These are phyloP conservation scores for Falco naumanni DNA, from an alignment of 2,797 vertebrate genomes.

Conservation along the genomic window DNA sequence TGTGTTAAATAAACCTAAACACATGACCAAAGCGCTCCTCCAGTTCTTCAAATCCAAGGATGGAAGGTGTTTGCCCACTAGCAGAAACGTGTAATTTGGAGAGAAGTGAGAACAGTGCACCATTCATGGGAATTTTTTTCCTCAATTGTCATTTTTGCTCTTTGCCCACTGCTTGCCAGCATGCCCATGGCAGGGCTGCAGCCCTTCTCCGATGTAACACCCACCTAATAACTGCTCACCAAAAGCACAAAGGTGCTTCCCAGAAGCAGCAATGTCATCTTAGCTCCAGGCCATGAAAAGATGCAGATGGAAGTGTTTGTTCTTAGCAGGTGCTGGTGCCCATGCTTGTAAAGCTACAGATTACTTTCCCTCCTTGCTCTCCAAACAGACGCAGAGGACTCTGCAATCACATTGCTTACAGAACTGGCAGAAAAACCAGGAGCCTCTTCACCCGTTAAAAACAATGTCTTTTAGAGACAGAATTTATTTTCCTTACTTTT, in stretches of 20 bases:
- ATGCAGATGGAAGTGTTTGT: not conserved
- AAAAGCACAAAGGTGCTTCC: not conserved
- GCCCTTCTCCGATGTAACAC: not conserved
- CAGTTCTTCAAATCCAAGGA: not conserved
- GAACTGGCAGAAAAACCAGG: not conserved
- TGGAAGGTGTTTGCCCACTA: not conserved
- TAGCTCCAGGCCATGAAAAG: not conserved
- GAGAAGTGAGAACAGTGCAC: not conserved
- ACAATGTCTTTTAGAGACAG: not conserved
- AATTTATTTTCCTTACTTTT: not conserved
- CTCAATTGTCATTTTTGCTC: not conserved
- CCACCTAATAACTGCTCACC: not conserved
- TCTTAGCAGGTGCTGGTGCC: not conserved
- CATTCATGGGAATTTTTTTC: not conserved
- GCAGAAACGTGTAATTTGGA: not conserved
- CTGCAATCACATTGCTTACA: not conserved
- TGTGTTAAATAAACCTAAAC: constrained; percentile 14
- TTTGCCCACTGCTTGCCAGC: not conserved
- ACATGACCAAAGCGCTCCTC: not conserved
- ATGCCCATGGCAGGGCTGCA: not conserved
- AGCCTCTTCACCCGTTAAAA: not conserved
- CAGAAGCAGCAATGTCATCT: not conserved
- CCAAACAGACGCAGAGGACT: not conserved
- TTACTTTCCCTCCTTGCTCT: not conserved
- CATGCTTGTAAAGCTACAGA: not conserved